Percentiles rank a stretch among this genome's conserved stretches.
phyloP scores from a whole-genome alignment of 2,113 vertebrate genomes.

The Burhinus oedicnemus region DNA sequence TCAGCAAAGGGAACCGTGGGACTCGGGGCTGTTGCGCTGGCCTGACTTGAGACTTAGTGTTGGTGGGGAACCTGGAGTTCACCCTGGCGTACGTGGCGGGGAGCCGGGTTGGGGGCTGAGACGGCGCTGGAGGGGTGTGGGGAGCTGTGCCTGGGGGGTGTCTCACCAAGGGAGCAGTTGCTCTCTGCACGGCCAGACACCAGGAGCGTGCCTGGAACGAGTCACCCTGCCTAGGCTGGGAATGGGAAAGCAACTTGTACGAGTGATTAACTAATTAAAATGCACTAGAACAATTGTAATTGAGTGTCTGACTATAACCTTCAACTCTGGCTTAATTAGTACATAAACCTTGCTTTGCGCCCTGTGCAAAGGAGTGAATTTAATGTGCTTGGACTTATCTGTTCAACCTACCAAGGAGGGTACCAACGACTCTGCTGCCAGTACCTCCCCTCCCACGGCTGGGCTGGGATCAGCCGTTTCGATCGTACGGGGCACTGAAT shows the following conservation, averaged over 20 bases:
- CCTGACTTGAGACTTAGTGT: rapidly evolving
- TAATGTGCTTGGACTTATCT: background rate
- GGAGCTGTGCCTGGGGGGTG: background rate
- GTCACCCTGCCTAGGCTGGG: background rate
- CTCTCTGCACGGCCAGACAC: background rate
- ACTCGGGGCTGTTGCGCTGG: rapidly evolving
- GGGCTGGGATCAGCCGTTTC: background rate
- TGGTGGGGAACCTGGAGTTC: background rate
- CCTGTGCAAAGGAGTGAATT: background rate
- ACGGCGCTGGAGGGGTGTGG: rapidly evolving
- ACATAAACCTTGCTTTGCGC: background rate
- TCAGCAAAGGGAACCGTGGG: background rate
- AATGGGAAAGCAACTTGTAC: background rate
- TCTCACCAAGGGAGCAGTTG: background rate
- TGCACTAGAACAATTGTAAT: background rate
- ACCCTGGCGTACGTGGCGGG: rapidly evolving
- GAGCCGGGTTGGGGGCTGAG: background rate
- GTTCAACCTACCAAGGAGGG: background rate
- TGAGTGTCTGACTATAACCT: background rate
- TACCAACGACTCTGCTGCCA: rapidly evolving
- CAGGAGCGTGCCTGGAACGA: rapidly evolving
- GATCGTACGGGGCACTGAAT: rapidly evolving
- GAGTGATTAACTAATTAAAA: background rate
- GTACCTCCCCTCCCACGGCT: rapidly evolving
- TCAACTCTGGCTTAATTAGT: background rate